Evolutionary conservation across 2,888 invertebrate genomes (phyloP).

Genomic region (Hyposoter didymator): DNA sequence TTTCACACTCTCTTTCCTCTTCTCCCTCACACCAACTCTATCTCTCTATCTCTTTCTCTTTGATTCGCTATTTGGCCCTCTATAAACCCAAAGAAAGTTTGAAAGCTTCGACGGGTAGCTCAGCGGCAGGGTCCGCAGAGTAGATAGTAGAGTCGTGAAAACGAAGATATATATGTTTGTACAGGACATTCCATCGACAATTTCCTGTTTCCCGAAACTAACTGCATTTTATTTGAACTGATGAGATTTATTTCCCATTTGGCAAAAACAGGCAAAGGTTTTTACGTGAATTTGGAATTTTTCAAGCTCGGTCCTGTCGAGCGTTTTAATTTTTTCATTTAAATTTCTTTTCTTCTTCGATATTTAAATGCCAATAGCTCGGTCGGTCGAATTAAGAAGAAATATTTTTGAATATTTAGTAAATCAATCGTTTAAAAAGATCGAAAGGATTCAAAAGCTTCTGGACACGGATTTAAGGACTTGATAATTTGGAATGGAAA

Average conservation of each 20-base stretch:
- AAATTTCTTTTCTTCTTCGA: background rate
- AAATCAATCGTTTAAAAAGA: too few relatives aligned
- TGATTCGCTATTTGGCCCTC: constrained; percentile 74
- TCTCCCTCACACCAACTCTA: constrained; percentile 67
- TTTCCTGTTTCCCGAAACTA: background rate
- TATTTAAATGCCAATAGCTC: background rate
- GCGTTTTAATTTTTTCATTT: background rate
- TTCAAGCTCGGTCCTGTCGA: background rate
- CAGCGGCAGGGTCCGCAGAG: constrained; percentile 68
- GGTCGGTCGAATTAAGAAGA: background rate
- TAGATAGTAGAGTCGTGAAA: constrained; percentile 68
- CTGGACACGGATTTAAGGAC: background rate
- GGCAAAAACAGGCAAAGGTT: background rate
- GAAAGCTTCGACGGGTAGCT: constrained; percentile 66
- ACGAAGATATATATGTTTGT: constrained; percentile 1
- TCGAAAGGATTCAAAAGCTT: too few relatives aligned
- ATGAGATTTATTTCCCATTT: background rate
- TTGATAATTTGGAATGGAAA: constrained; percentile 26
- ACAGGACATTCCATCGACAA: background rate
- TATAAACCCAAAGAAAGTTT: constrained; percentile 76
- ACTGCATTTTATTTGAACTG: background rate
- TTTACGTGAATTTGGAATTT: background rate
- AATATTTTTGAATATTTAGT: too few relatives aligned
- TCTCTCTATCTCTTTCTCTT: constrained; percentile 52
- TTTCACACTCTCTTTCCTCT: constrained; percentile 27